Evolutionary conservation across 2,113 vertebrate species (phyloP), one percentile per base, ranked within the genome.

Genomic region (Cyanoderma ruficeps): DNA sequence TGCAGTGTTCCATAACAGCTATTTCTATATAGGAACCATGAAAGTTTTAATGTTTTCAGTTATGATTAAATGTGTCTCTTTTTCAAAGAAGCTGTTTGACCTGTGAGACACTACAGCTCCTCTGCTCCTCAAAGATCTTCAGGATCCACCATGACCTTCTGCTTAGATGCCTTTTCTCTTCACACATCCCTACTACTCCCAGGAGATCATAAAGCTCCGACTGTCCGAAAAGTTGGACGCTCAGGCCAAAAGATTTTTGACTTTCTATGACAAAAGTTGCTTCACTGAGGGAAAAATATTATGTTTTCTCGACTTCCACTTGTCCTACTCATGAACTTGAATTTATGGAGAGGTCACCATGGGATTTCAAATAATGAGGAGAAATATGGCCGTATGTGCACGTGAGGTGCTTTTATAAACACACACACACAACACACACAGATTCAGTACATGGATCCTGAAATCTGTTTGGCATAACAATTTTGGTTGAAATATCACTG

Each of bases 211-310:
- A 21, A 49, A 93, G 30, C 27, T 94, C 49, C 11, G 37, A 10
- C 14, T 83, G 13, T 8, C 33, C 0, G 1, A 76, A 72, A 5
- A 11, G 9, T 27, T 72, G 33, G 18, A 22, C 0, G 0, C 19
- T 20, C 37, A 49, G 15, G 11, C 37, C 28, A 64, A 53, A 64
- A 23, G 14, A 2, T 64, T 78, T 77, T 64, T 64, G 6, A 41
- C 30, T 92, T 93, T 88, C 31, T 88, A 2, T 39, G 24, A 30
- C 2, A 5, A 15, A 77, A 46, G 8, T 61, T 72, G 33, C 41
- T 56, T 4, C 24, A 31, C 6, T 22, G 8, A 61, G 13, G 22
- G 19, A 27, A 77, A 59, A 93, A 64, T 15, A 42, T 35, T 30
- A 12, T 46, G 0, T 52, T 93, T 72, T 80, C n/a, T 23, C 87